These are phyloP conservation scores for Enchytraeus crypticus DNA, from an alignment of 2,888 invertebrate genomes.

Conservation along the genomic window DNA sequence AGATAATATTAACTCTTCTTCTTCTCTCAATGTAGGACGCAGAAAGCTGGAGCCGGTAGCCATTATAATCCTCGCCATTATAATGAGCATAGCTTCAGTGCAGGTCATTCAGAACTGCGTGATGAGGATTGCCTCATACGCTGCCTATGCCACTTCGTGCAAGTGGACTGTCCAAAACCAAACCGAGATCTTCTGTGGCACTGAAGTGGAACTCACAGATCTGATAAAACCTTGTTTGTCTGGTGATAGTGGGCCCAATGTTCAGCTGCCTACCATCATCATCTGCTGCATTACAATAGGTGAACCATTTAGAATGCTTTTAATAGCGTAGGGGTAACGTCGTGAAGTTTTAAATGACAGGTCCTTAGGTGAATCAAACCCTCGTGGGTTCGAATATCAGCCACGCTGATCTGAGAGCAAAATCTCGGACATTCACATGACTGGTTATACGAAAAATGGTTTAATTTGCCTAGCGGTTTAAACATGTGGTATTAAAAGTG, in stretches of 20 bases:
- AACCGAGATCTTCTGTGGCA: constrained; percentile 6
- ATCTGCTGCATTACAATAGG: constrained; percentile 39
- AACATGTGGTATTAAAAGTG: no score
- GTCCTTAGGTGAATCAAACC: no score
- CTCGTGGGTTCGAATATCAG: no score
- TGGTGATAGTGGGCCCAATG: constrained; percentile 8
- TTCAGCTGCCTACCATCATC: constrained; percentile 27
- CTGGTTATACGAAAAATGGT: no score
- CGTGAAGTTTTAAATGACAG: no score
- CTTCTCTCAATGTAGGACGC: no score
- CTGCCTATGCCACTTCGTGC: constrained; percentile 7
- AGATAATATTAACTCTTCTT: no score
- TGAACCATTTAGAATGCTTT: no score
- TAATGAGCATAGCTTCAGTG: constrained; percentile 46
- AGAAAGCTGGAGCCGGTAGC: constrained; percentile 45
- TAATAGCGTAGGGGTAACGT: no score
- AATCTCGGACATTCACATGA: no score
- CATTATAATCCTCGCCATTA: constrained; percentile 43
- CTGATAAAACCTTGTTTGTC: constrained; percentile 5
- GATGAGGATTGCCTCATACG: constrained; percentile 34
- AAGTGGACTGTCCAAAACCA: background rate
- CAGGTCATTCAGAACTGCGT: constrained; percentile 44
- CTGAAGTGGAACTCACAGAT: background rate
- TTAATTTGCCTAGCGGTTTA: no score
- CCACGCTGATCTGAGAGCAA: no score